phyloP scores from a whole-genome alignment of 1,140 invertebrate species.

The Drosophila melanica region DNA sequence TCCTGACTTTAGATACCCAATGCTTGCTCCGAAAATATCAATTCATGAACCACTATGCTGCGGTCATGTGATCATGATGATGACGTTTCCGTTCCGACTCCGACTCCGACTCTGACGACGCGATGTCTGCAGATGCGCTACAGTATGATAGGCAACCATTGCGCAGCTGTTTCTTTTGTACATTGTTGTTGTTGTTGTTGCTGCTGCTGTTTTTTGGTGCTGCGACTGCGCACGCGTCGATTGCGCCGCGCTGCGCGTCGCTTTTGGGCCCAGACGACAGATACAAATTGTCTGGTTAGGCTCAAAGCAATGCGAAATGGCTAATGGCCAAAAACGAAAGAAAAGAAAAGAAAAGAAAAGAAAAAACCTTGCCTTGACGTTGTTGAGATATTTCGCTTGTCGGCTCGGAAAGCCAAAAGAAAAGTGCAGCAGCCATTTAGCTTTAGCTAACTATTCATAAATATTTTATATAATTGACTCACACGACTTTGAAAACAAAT shows the following conservation, averaged over 20 bases:
- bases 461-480: conserved; percentile 77
- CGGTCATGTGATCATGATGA: conserved; percentile 36
- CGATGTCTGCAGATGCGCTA: conserved; percentile 47
- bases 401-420: conserved; percentile 7
- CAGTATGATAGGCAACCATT: conserved; percentile 31
- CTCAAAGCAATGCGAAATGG: conserved; percentile 36
- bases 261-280: conserved; percentile 45
- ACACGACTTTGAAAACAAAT: conserved; percentile 61
- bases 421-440: conserved; percentile 36
- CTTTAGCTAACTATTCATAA: conserved; percentile 56
- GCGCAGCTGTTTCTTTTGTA: conserved; percentile 47
- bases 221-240: conserved; percentile 68
- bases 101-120: conserved; percentile 12
- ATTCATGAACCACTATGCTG: conserved; percentile 21
- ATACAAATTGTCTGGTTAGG: conserved; percentile 70
- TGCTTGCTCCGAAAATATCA: not conserved
- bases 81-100: conserved; percentile 34
- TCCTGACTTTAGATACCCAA: too few relatives aligned
- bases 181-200: conserved; percentile 20
- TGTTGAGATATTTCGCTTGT: conserved; percentile 39
- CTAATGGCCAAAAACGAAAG: conserved; percentile 56
- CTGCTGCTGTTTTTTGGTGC: conserved; percentile 26
- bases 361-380: conserved; percentile 25
- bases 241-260: conserved; percentile 24
- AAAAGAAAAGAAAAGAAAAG: conserved; percentile 19